phyloP scores from a whole-genome alignment of 2,113 vertebrate genomes.

The Xyliphius kryptos region DNA sequence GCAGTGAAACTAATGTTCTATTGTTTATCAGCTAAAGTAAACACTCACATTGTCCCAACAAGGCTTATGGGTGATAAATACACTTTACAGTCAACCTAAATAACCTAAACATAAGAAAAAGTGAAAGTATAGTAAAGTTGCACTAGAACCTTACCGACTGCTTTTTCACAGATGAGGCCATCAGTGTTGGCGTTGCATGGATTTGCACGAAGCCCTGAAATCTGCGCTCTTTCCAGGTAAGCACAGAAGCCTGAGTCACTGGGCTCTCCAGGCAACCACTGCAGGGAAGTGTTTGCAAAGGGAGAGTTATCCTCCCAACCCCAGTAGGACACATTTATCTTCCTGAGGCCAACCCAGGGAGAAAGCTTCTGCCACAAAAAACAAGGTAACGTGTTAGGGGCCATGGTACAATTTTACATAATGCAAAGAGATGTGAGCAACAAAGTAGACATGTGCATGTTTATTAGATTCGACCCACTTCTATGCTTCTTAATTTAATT shows the following conservation, averaged over 20 bases:
- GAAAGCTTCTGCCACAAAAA: conserved; percentile 70
- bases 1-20: too few species aligned
- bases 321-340: conserved; percentile 97
- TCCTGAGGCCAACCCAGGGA: conserved; percentile 92
- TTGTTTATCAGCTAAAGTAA: too few species aligned
- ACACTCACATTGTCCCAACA: too few species aligned
- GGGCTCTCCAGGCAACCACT: conserved; percentile 84
- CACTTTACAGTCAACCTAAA: too few species aligned
- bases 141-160: conserved; percentile 67
- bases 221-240: conserved; percentile 76
- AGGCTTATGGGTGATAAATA: too few species aligned
- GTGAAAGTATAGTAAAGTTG: too few species aligned
- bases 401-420: background rate
- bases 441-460: too few species aligned
- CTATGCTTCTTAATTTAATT: too few species aligned
- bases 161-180: conserved; percentile 84
- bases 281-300: conserved; percentile 82
- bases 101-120: too few species aligned
- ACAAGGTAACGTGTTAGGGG: background rate
- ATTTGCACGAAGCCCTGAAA: conserved; percentile 77
- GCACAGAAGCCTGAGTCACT: conserved; percentile 94
- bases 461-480: too few species aligned
- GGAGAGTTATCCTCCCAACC: conserved; percentile 97
- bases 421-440: too few species aligned
- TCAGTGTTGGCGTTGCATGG: conserved; percentile 82